Evolutionary conservation across 2,113 vertebrate genomes (phyloP), one percentile per base, ranked within the genome.

Genomic region (Perca schrenkii): DNA sequence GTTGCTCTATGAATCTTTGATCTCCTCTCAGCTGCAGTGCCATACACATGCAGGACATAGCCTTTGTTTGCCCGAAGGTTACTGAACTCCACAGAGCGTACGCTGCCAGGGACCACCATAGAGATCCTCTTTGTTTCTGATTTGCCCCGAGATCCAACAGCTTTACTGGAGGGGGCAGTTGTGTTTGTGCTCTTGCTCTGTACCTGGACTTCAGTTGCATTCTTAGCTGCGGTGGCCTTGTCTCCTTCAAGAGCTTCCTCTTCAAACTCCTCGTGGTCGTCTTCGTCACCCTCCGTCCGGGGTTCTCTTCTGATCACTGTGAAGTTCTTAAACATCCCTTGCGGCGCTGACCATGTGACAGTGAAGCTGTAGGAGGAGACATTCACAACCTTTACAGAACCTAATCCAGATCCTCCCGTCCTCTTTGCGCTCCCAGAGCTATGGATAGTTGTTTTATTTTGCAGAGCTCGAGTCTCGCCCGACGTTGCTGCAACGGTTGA

Each of bases 241-340:
- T 91, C 80, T 31, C 54, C 85, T 40, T 87, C 81, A 52, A 86
- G 74, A 66, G 66, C 57, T 57, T 91, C 89, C 49, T 90, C 90
- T 31, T 87, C 92, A 49, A 84, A 79, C 10, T 90, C 84, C 11
- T 91, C 87, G 0, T 80, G 80, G 10, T 86, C 90, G 0, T 87
- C 83, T 62, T 88, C 82, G 2, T 88, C 82, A 0, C 79, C 90
- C 53, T 86, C 93, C 10, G 68, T 36, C 53, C 43, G 67, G 16
- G 91, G 88, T 67, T 95, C 93, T 85, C 78, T 93, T 76, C 92
- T 90, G 72, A 91, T 89, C 60, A 96, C 90, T 1, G 94, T 95
- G 52, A 97, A 97, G 80, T 95, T 95, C 62, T 95, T 95, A 80
- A 97, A 97, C 57, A 94, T 90, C 47, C 93, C 95, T 73, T 94